phyloP scores from a whole-genome alignment of 2,888 invertebrate species.

The Dynastes tityus region DNA sequence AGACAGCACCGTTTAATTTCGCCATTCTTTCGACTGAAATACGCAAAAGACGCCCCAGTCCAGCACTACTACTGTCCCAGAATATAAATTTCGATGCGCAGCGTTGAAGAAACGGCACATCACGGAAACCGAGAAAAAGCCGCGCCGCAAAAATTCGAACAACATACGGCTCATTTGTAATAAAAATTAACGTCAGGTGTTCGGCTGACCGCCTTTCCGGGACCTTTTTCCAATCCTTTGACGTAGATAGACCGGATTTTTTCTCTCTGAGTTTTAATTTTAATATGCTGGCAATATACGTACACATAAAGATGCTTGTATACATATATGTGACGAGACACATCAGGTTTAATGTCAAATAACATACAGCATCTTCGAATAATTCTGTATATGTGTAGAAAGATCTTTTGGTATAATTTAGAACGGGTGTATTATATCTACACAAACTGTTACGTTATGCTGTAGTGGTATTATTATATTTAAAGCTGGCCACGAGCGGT shows the following conservation, averaged over 20 bases:
- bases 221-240: constrained; percentile 42
- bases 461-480: too few species aligned
- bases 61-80: background rate
- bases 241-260: constrained; percentile 21
- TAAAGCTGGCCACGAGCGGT: too few species aligned
- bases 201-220: constrained; percentile 27
- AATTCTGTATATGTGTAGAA: too few species aligned
- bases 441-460: too few species aligned
- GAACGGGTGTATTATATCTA: too few species aligned
- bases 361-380: too few species aligned
- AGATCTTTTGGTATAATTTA: too few species aligned
- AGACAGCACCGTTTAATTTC: constrained; percentile 12
- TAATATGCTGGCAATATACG: constrained; percentile 3
- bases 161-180: constrained; percentile 42
- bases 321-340: too few species aligned
- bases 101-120: constrained; percentile 14
- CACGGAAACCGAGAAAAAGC: constrained; percentile 26
- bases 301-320: background rate
- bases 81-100: constrained; percentile 42
- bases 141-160: constrained; percentile 38
- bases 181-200: constrained; percentile 47
- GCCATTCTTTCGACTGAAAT: background rate
- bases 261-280: constrained; percentile 17
- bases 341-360: too few species aligned
- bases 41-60: background rate